These are phyloP conservation scores for Vanacampus margaritifer DNA, from an alignment of 2,113 vertebrate species.

Conservation along the genomic window DNA sequence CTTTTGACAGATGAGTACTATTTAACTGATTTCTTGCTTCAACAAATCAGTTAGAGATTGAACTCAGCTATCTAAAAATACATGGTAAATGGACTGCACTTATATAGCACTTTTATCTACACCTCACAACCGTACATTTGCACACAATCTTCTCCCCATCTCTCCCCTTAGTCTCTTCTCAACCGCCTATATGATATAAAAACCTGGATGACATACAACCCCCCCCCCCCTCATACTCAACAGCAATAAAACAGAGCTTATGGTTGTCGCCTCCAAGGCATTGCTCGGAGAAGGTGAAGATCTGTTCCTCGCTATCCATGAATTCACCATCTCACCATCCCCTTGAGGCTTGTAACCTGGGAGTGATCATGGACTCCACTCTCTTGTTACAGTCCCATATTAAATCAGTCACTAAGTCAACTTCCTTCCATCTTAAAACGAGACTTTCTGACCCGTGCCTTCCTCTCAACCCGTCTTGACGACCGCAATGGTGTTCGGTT, in stretches of 20 bases:
- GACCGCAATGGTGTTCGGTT: not conserved
- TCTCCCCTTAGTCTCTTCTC: not conserved
- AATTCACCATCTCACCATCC: not conserved
- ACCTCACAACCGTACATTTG: not conserved
- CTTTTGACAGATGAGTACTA: no score
- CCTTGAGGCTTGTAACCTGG: not conserved
- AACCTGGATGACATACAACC: slow-evolving; percentile 1
- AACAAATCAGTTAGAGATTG: no score
- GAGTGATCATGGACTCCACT: not conserved
- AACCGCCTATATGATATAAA: not conserved
- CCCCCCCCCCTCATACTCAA: not conserved
- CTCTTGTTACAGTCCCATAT: not conserved
- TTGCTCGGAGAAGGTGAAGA: not conserved
- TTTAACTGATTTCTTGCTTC: no score
- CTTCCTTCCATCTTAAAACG: not conserved
- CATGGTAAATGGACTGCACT: not conserved
- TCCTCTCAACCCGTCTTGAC: not conserved
- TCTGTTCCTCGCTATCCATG: not conserved
- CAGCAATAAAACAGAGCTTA: slow-evolving; percentile 3
- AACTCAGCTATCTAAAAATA: no score
- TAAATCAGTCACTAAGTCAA: not conserved
- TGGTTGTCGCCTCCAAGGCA: not conserved
- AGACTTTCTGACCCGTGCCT: not conserved
- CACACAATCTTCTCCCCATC: not conserved
- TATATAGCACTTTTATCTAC: not conserved